Evolutionary conservation across 2,113 vertebrate species (phyloP), one percentile per base, ranked within the genome.

Genomic region (Cisticola juncidis): DNA sequence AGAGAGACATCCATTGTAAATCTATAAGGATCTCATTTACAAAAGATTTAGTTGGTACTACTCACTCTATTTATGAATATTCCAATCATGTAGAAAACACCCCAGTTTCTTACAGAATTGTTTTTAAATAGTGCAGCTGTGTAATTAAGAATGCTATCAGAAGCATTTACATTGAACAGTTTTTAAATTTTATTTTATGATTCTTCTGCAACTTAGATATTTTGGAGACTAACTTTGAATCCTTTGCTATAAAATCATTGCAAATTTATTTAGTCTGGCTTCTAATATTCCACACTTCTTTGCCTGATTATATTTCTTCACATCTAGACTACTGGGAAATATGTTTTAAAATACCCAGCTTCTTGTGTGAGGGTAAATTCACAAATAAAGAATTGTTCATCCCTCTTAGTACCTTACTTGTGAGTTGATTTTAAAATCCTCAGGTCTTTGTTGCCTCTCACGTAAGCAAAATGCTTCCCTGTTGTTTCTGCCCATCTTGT

Each of bases 1-100:
- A 91, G 56, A 87, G 81, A 94, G 50, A 73, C 72, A 77, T 76
- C 69, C 92, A 83, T 70, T 95, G 94, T 78, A 85, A 94, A 83
- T 91, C 84, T 92, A 9, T 50, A 56, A 89, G 53, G 64, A 86
- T 70, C 74, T 87, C 19, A 94, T 95, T 90, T 85, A 77, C 74
- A 66, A 74, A 83, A 92, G 47, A 90, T 84, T 92, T 85, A 87
- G 58, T 80, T 92, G 62, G 70, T 89, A 73, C 87, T 51, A 74
- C 50, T 90, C 48, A 65, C 29, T 61, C 3, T 3, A 58, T 82
- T 89, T 92, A 92, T 95, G 89, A 96, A 95, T 94, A 92, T 92
- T 91, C 73, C 60, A 94, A 87, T 85, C 73, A 81, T 77, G 74
- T 66, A 68, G 95, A 95, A 91, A 79, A 14, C 58, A 82, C 36